Evolutionary conservation across 2,888 invertebrate genomes (phyloP), one percentile per base, ranked within the genome.

Genomic region (Leptogaster cylindrica): DNA sequence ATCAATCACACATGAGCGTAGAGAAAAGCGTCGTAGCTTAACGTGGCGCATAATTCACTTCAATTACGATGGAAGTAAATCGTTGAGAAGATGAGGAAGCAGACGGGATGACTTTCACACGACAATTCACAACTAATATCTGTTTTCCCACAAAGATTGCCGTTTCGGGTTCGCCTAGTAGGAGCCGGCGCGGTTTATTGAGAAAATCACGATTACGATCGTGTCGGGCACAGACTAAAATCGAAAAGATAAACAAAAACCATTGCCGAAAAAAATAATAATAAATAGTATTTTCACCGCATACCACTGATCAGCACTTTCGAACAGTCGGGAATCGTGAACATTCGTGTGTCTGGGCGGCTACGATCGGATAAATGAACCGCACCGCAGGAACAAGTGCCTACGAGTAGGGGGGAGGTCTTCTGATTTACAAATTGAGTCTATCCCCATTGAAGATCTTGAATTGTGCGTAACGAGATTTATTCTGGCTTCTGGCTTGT

Each of bases 81-180:
- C 58, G 58, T 58, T 58, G 58, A 58, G 58, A 58, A 58, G 58
- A 58, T 58, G 58, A 58, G 58, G 58, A 58, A 58, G 58, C 58
- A 58, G 58, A 58, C 58, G 58, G 25, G 58, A 58, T 58, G 51
- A 25, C 58, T 36, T 58, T 58, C 58, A 41, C 58, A 58, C 58
- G 58, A 39, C 41, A 58, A 58, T 58, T 58, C 58, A 39, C 58
- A 41, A 58, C 41, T 58, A 41, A 58, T 58, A 58, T 58, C 39
- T 41, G 58, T 58, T 58, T 58, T 27, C n/a, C 58, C 58, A 25
- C 33, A 52, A 28, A 14, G 52, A 52, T 52, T 12, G 31, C 31
- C n/a, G 28, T 33, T 16, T 52, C 31, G 12, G 16, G 7, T 16
- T 31, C 10, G 31, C 36, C 27, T 31, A 16, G 10, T 52, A 18